Evolutionary conservation across 2,797 vertebrate genomes (phyloP), one percentile per base, ranked within the genome.

Genomic region (Vespertilio murinus): DNA sequence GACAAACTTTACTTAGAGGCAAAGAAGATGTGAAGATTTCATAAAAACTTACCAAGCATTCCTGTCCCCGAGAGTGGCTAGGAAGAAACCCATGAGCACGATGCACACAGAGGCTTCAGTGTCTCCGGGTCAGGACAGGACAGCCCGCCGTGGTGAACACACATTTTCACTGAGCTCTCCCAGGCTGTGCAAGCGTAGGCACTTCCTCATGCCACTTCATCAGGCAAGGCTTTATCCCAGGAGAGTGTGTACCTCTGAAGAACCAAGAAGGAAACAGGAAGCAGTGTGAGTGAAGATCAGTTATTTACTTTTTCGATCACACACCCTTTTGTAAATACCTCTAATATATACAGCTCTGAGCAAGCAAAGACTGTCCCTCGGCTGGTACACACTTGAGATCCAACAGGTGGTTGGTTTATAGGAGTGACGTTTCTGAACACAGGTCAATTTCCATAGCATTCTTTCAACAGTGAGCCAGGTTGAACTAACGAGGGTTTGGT

Each of bases 21-120:
- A 33, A 79, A 90, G 67, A 86, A 92, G 45, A 87, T 69, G 73
- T 2, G 20, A 20, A 1, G 56, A 49, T 79, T 93, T 95, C 92
- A 75, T 54, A 82, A 79, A 52, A 94, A 96, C 96, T 95, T 97
- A 97, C 96, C 94, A 90, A 81, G 79, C 97, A 70, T 94, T 97
- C 91, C 87, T 77, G 59, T 94, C 28, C 22, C 16, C 71, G 84
- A 56, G 71, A 80, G 91, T 33, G 47, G 54, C 67, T 79, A 59
- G 71, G 79, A 88, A 38, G 61, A 45, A 81, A 73, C 17, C 33
- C 1, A 49, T 28, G 67, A 78, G 86, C 35, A 65, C 7, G 52
- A 64, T 88, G 69, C 87, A 70, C 25, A 94, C 28, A 95, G 73
- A 93, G 74, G 33, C 56, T 80, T 83, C 73, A 88, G 65, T 92